Conservation (phyloP, 2,797 vertebrate species). For the Microhierax caerulescens region DNA sequence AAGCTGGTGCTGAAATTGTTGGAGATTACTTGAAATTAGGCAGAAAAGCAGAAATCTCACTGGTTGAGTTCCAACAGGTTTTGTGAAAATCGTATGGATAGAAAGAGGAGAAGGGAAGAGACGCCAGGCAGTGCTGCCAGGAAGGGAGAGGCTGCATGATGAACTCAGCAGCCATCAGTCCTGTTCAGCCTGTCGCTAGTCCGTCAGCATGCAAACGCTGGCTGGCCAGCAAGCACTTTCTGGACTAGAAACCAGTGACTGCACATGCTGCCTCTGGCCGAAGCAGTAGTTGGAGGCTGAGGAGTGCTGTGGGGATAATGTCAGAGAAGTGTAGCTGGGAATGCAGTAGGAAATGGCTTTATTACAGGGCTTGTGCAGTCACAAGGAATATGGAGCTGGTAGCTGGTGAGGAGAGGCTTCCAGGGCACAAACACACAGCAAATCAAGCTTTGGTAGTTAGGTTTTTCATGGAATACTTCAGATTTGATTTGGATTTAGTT, state of each 20-base stretch:
- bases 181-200: neutral
- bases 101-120: neutral
- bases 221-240: neutral
- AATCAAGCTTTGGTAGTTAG: neutral
- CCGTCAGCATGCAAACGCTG: neutral
- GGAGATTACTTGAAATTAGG: neutral
- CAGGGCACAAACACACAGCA: neutral
- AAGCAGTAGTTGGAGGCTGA: neutral
- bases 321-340: neutral
- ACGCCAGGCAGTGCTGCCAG: neutral
- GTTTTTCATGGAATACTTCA: neutral
- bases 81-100: neutral
- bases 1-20: neutral
- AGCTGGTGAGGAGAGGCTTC: neutral
- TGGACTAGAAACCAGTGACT: neutral
- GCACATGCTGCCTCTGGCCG: neutral
- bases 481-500: neutral
- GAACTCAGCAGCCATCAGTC: neutral
- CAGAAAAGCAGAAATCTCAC: neutral
- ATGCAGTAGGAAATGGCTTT: neutral
- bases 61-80: neutral
- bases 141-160: neutral
- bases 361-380: neutral
- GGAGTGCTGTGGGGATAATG: neutral
- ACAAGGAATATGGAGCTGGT: neutral